phyloP scores from a whole-genome alignment of 2,113 vertebrate genomes.

The Emydura subglobosa region DNA sequence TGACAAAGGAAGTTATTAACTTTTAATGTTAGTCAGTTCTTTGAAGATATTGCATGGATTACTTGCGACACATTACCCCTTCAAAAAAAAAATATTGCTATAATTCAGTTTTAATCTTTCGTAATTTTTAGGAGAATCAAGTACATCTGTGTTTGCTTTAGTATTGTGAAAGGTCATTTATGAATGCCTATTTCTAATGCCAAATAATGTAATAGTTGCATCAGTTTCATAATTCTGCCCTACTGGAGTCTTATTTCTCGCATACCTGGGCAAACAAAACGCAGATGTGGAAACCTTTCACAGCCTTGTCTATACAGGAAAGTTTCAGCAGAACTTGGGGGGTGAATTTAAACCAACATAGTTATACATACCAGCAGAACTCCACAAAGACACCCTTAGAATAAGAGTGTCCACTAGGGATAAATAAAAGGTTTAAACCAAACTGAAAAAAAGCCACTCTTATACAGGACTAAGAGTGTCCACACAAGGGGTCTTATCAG shows the following conservation, averaged over 20 bases:
- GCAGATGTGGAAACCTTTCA: background rate
- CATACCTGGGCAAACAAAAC: background rate
- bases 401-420: too few relatives aligned
- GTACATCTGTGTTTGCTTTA: too few relatives aligned
- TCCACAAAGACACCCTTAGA: too few relatives aligned
- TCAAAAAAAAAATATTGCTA: background rate
- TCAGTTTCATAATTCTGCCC: background rate
- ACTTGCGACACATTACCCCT: fast-evolving
- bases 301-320: background rate
- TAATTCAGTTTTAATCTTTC: background rate
- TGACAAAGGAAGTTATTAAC: fast-evolving
- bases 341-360: background rate
- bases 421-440: background rate
- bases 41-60: fast-evolving
- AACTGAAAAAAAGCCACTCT: background rate
- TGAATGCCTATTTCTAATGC: fast-evolving
- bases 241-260: fast-evolving
- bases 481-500: background rate
- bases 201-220: fast-evolving
- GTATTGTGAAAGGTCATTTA: fast-evolving
- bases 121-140: fast-evolving
- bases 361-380: background rate
- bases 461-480: background rate
- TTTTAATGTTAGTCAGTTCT: background rate
- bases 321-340: background rate